Percentiles rank a stretch among this genome's conserved stretches.
Evolutionary conservation across 2,797 vertebrate genomes (phyloP).

Genomic region (Mastacembelus armatus): DNA sequence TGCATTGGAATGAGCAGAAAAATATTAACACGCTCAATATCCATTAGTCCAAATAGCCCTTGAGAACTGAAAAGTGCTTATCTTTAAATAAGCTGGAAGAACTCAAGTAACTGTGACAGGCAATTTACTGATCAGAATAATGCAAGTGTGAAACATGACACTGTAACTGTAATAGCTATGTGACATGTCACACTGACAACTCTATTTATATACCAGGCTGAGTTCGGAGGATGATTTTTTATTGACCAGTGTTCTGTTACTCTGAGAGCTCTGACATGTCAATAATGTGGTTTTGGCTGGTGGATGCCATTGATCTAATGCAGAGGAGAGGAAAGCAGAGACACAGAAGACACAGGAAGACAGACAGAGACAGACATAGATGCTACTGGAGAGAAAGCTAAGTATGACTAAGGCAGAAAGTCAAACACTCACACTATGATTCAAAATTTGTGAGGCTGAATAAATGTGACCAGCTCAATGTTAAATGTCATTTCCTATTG

Average conservation of each 20-base stretch:
- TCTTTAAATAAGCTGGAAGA: slow-evolving; percentile 68
- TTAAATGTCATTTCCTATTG: too few relatives aligned
- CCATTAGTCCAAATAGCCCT: slow-evolving; percentile 50
- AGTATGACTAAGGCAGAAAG: neutral
- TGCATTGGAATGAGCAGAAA: slow-evolving; percentile 27
- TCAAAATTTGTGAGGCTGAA: neutral
- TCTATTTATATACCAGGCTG: slow-evolving; percentile 63
- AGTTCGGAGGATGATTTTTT: slow-evolving; percentile 41
- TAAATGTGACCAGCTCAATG: neutral
- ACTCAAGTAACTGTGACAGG: slow-evolving; percentile 67
- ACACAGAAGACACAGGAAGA: slow-evolving; percentile 29
- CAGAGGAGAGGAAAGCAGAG: slow-evolving; percentile 53
- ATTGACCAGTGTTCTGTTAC: slow-evolving; percentile 70
- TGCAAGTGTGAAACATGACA: slow-evolving; percentile 64
- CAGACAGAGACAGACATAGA: slow-evolving; percentile 1
- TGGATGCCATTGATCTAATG: slow-evolving; percentile 65
- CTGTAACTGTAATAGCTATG: slow-evolving; percentile 52
- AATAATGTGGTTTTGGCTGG: slow-evolving; percentile 56
- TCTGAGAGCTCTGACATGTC: slow-evolving; percentile 55
- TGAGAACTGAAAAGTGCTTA: slow-evolving; percentile 56
- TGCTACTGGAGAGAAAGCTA: neutral
- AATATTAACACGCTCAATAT: slow-evolving; percentile 58
- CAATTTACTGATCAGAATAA: slow-evolving; percentile 66
- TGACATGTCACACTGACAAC: slow-evolving; percentile 64
- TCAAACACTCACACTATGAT: neutral